A percentile compares a stretch with the other conserved stretches of the same genome.
These are phyloP conservation scores for Arbacia lixula DNA, from an alignment of 53 echinoderm and acorn worm species.

Conservation along the genomic window DNA sequence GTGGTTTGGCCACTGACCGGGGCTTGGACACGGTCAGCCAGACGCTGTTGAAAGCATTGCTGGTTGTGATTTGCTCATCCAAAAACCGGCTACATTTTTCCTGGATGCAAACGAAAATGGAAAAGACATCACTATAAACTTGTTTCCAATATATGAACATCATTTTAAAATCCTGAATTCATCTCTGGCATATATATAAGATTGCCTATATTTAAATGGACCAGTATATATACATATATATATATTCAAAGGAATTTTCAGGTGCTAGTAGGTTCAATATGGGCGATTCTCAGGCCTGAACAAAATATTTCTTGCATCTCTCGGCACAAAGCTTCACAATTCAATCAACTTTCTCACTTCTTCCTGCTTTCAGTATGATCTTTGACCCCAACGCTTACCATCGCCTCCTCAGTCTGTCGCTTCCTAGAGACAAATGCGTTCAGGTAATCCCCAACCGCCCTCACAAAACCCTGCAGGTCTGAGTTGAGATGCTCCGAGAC, in stretches of 20 bases:
- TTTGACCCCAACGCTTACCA: slow-evolving; percentile 12
- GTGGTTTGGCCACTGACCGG: background rate
- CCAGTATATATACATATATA: too few relatives aligned
- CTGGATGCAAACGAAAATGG: slow-evolving; percentile 17
- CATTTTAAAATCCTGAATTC: too few relatives aligned
- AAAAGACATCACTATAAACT: background rate
- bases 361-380: too few relatives aligned
- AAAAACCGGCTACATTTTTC: slow-evolving; percentile 1
- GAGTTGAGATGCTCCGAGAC: slow-evolving; percentile 60
- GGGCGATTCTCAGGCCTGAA: too few relatives aligned
- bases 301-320: too few relatives aligned
- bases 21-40: background rate
- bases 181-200: too few relatives aligned
- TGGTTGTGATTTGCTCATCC: background rate
- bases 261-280: too few relatives aligned
- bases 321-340: too few relatives aligned
- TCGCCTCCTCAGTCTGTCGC: slow-evolving; percentile 64
- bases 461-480: slow-evolving; percentile 69
- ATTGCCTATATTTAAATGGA: too few relatives aligned
- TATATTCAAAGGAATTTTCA: too few relatives aligned
- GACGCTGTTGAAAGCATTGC: slow-evolving; percentile 49
- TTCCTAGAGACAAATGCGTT: slow-evolving; percentile 81
- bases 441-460: slow-evolving; percentile 67
- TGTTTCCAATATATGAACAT: too few relatives aligned
- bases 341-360: too few relatives aligned